phyloP scores from a whole-genome alignment of 2,888 invertebrate species.

The Adelphocoris suturalis region DNA sequence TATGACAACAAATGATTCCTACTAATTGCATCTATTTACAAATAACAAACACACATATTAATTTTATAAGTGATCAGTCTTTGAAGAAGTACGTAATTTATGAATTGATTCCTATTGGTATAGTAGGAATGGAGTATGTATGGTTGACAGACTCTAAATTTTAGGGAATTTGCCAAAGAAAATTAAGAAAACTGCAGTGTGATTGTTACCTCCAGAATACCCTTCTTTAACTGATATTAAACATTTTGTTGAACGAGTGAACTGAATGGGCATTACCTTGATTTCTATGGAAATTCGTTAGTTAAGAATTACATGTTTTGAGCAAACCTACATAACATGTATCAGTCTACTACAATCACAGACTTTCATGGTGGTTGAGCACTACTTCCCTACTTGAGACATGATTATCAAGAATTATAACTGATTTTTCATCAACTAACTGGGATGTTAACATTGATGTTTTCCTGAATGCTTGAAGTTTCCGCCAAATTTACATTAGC shows the following conservation, averaged over 20 bases:
- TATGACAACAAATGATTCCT: conserved; percentile 35
- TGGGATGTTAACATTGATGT: no score
- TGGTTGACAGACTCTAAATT: background rate
- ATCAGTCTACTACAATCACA: conserved; percentile 72
- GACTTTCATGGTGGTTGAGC: conserved; percentile 61
- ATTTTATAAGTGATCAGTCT: conserved; percentile 48
- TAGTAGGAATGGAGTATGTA: conserved; percentile 3
- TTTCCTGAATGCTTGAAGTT: no score
- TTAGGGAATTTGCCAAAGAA: background rate
- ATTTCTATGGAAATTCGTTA: conserved; percentile 10
- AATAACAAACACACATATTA: conserved; percentile 24
- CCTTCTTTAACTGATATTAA: background rate
- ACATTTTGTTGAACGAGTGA: background rate
- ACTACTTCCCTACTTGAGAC: conserved; percentile 43
- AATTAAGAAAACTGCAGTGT: background rate
- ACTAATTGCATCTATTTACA: conserved; percentile 50
- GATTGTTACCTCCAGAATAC: background rate
- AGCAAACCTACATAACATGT: conserved; percentile 62
- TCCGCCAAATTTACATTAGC: background rate
- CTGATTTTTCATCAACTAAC: background rate
- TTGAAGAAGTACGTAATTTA: conserved; percentile 35
- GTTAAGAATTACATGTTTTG: conserved; percentile 53
- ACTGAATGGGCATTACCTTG: background rate
- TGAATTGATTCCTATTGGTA: conserved; percentile 5
- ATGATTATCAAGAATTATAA: background rate